phyloP scores from a whole-genome alignment of 2,888 invertebrate genomes.

The Hymenopus coronatus region DNA sequence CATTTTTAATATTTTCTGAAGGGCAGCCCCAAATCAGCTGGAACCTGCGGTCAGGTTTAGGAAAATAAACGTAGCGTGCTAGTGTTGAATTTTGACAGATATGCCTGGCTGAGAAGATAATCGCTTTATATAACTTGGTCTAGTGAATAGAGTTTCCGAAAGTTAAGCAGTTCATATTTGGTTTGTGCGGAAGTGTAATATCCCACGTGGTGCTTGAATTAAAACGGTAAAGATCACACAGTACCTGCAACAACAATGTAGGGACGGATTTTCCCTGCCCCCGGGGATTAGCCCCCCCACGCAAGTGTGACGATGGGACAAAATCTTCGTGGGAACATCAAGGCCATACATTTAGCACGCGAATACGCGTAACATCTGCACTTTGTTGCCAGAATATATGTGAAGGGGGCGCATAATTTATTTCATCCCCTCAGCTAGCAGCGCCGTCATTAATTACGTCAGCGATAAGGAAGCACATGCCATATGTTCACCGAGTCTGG shows the following conservation, averaged over 20 bases:
- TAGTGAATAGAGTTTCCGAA: no score
- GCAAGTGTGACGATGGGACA: background rate
- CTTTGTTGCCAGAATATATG: background rate
- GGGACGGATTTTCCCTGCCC: background rate
- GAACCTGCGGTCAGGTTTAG: no score
- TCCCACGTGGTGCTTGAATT: no score
- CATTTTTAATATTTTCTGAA: no score
- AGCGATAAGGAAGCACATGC: background rate
- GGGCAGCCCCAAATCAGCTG: no score
- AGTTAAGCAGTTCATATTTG: no score
- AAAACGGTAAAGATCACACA: no score
- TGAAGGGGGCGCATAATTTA: background rate
- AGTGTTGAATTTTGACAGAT: no score
- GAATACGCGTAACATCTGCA: background rate
- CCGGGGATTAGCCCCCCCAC: background rate
- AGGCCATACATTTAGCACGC: background rate
- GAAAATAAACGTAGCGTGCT: no score
- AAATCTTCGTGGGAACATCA: conserved; percentile 4
- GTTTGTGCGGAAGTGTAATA: no score
- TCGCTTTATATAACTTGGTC: no score
- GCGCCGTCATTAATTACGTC: background rate
- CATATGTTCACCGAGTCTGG: background rate
- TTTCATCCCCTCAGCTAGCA: background rate
- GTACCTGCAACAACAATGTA: background rate
- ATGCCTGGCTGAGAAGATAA: no score